These are phyloP conservation scores for Nyctereutes procyonoides DNA, from an alignment of 2,113 vertebrate species.

Conservation along the genomic window DNA sequence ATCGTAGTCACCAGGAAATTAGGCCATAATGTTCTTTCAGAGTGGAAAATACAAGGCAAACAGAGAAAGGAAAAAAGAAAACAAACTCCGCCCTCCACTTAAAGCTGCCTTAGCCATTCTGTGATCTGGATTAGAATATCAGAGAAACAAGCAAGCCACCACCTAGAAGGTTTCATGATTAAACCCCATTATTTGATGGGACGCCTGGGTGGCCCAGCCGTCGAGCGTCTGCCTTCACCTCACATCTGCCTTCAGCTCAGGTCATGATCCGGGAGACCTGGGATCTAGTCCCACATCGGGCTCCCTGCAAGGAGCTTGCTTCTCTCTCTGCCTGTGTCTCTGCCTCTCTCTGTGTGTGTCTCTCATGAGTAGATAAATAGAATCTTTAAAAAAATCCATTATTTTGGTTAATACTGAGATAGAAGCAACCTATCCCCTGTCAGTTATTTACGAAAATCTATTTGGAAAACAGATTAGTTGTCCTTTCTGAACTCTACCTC, in stretches of 20 bases:
- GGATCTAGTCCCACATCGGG: too few relatives aligned
- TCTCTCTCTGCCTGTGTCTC: too few relatives aligned
- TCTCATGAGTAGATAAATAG: too few relatives aligned
- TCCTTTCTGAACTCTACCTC: slow-evolving; percentile 46
- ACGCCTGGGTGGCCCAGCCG: too few relatives aligned
- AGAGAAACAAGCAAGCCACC: slow-evolving; percentile 77
- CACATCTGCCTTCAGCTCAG: too few relatives aligned
- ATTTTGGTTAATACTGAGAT: slow-evolving; percentile 80
- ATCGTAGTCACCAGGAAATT: slow-evolving; percentile 75
- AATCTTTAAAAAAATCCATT: too few relatives aligned
- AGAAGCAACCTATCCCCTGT: slow-evolving; percentile 74
- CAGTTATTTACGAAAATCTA: slow-evolving; percentile 76
- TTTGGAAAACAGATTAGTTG: background rate
- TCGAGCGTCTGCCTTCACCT: too few relatives aligned
- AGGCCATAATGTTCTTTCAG: background rate
- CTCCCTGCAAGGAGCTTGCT: too few relatives aligned
- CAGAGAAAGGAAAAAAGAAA: background rate
- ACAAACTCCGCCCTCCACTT: background rate
- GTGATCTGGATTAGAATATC: slow-evolving; percentile 84
- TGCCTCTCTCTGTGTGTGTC: too few relatives aligned
- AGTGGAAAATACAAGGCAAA: too few relatives aligned
- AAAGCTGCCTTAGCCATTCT: slow-evolving; percentile 85
- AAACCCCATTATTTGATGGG: slow-evolving; percentile 71
- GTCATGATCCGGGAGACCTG: too few relatives aligned
- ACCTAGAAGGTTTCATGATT: slow-evolving; percentile 88